Conservation (phyloP, 1,140 invertebrate genomes). For the Bombyx mandarina region DNA sequence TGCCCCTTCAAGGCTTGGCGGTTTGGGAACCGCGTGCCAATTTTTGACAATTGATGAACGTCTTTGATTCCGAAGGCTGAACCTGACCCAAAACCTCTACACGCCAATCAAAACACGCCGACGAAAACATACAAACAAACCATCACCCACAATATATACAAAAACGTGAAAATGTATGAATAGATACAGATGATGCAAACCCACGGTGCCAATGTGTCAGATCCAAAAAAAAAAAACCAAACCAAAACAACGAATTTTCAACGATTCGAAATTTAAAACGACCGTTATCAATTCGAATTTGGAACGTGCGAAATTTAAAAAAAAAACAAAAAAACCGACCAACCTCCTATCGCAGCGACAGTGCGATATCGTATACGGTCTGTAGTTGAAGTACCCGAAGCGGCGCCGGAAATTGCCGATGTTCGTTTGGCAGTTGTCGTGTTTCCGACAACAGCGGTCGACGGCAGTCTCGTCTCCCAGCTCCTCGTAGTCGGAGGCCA, state of each 20-base stretch:
- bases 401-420: constrained; percentile 79
- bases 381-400: constrained; percentile 84
- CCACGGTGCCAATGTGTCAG: neutral
- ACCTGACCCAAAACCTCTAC: too few relatives aligned
- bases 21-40: too few relatives aligned
- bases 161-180: too few relatives aligned
- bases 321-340: constrained; percentile 17
- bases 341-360: constrained; percentile 90
- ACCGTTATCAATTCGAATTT: constrained; percentile 2
- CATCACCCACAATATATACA: too few relatives aligned
- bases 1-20: too few relatives aligned
- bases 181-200: too few relatives aligned
- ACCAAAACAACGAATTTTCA: neutral
- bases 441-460: constrained; percentile 86
- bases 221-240: neutral
- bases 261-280: neutral
- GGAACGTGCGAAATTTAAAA: neutral
- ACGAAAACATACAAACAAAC: too few relatives aligned
- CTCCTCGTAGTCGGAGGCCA: constrained; percentile 76
- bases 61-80: too few relatives aligned
- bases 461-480: constrained; percentile 78
- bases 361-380: constrained; percentile 87
- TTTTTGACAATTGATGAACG: too few relatives aligned
- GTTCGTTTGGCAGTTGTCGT: constrained; percentile 80
- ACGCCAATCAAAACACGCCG: too few relatives aligned